These are phyloP conservation scores for Clupea harengus DNA, from an alignment of 2,113 vertebrate genomes.

Conservation along the genomic window DNA sequence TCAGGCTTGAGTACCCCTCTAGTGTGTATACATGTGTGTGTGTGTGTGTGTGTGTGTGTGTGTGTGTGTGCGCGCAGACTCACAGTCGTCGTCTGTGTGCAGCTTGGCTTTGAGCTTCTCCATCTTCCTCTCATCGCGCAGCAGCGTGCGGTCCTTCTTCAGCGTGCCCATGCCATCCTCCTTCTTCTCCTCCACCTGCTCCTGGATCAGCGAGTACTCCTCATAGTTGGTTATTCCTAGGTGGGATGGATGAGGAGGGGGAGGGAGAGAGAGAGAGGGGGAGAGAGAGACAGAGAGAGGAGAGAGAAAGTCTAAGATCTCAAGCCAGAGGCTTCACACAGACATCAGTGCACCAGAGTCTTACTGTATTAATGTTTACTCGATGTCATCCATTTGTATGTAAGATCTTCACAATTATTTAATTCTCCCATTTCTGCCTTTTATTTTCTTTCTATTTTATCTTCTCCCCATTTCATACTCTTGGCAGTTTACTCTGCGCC, in stretches of 20 bases:
- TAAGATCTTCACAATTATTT: too few species aligned
- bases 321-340: background rate
- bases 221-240: slow-evolving; percentile 99
- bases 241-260: slow-evolving; percentile 49
- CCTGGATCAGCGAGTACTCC: slow-evolving; percentile 98
- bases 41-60: slow-evolving; percentile 9
- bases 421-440: background rate
- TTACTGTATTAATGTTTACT: background rate
- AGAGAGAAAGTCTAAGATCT: background rate
- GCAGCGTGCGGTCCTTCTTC: slow-evolving; percentile 89
- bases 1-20: too few species aligned
- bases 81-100: slow-evolving; percentile 96
- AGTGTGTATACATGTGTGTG: background rate
- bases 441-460: background rate
- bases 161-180: slow-evolving; percentile 90
- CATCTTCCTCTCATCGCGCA: slow-evolving; percentile 96
- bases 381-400: background rate
- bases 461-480: background rate
- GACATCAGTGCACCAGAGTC: background rate
- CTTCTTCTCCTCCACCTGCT: slow-evolving; percentile 87
- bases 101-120: slow-evolving; percentile 98
- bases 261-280: slow-evolving; percentile 25
- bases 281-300: background rate
- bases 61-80: slow-evolving; percentile 61
- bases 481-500: background rate